Conservation (phyloP, 37 sponge, comb jelly and placozoan species). For the Agelas oroides region DNA sequence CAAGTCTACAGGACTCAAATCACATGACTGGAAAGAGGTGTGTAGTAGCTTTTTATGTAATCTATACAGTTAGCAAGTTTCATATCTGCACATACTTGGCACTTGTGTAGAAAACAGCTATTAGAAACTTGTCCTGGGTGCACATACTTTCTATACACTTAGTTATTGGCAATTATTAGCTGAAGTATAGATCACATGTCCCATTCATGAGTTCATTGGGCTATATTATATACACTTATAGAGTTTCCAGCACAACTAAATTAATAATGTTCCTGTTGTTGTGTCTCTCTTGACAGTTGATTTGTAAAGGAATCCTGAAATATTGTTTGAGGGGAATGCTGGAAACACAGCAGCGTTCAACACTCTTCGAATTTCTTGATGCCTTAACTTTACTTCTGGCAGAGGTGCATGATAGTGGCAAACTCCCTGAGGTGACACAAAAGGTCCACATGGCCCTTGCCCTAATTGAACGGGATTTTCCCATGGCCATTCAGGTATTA, state of each 20-base stretch:
- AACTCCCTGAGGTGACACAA: not conserved
- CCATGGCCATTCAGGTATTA: not conserved
- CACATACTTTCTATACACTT: too few relatives aligned
- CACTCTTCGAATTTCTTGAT: constrained; percentile 1
- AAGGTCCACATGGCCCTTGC: not conserved
- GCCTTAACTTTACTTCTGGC: not conserved
- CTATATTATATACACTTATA: too few relatives aligned
- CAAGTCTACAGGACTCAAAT: not conserved
- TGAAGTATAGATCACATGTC: too few relatives aligned
- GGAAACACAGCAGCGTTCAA: not conserved
- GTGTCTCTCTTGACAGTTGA: too few relatives aligned
- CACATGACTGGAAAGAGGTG: constrained; percentile 54
- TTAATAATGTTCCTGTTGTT: too few relatives aligned
- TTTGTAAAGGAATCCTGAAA: not conserved
- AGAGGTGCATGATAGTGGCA: not conserved
- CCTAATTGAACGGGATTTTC: constrained; percentile 21
- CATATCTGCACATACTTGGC: too few relatives aligned
- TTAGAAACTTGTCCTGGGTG: too few relatives aligned
- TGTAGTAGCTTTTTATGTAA: not conserved
- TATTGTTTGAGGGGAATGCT: constrained; percentile 21
- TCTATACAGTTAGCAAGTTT: not conserved
- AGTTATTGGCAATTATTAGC: too few relatives aligned
- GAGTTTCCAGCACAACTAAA: too few relatives aligned
- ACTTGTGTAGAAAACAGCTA: too few relatives aligned
- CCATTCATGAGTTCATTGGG: too few relatives aligned